phyloP scores from a whole-genome alignment of 1,140 invertebrate species.

The Xylocopa sonorina region DNA sequence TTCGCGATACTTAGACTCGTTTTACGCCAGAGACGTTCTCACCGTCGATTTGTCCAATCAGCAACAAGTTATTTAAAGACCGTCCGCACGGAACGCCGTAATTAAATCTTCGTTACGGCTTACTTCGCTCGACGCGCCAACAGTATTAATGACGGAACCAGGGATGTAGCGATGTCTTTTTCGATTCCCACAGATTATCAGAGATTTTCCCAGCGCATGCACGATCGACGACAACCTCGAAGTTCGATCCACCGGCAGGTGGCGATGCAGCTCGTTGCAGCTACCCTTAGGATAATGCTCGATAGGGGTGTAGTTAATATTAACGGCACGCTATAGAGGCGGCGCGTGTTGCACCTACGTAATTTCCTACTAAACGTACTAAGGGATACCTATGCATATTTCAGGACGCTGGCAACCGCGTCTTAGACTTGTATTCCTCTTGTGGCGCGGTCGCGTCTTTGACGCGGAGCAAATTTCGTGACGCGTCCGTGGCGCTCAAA shows the following conservation, averaged over 20 bases:
- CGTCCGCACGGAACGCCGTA: constrained; percentile 43
- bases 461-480: background rate
- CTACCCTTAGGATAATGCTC: constrained; percentile 65
- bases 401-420: constrained; percentile 56
- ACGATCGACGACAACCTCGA: constrained; percentile 28
- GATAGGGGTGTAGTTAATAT: constrained; percentile 73
- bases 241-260: constrained; percentile 49
- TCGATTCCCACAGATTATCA: too few relatives aligned
- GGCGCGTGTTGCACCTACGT: constrained; percentile 73
- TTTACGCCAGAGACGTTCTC: constrained; percentile 40
- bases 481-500: background rate
- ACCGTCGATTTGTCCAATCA: constrained; percentile 47
- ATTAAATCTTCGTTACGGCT: constrained; percentile 50
- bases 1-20: constrained; percentile 31
- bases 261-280: constrained; percentile 42
- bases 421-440: background rate
- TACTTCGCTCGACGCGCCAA: constrained; percentile 28
- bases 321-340: constrained; percentile 70
- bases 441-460: background rate
- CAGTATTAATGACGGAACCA: background rate
- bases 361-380: constrained; percentile 75
- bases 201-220: background rate
- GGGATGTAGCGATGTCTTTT: constrained; percentile 3
- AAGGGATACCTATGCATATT: constrained; percentile 75
- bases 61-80: constrained; percentile 58